Evolutionary conservation across 2,113 vertebrate species (phyloP), one percentile per base, ranked within the genome.

Genomic region (Oceanites oceanicus): DNA sequence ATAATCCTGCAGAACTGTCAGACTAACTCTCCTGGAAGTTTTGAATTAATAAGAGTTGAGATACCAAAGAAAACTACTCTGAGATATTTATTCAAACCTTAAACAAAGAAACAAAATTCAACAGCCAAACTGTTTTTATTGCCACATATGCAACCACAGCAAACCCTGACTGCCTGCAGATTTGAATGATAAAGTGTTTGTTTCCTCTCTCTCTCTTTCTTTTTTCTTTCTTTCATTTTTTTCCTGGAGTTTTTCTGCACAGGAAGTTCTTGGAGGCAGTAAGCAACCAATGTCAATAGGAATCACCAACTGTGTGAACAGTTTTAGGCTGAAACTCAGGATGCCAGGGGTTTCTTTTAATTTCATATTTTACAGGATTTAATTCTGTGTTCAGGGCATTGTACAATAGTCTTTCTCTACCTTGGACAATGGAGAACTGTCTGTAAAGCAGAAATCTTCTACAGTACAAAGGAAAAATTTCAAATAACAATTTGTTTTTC

Each of bases 81-180:
- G 53, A 70, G 25, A 63, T 94, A 61, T 83, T 86, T 95, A 66
- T 79, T 92, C 66, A 83, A 79, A 82, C 9, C 21, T 56, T 78
- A 79, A 92, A 82, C 34, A 88, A 79, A 86, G 52, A 85, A 90
- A 87, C 25, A 84, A 67, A 93, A 50, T 25, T 71, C 42, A 91
- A 74, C 32, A 68, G 40, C 30, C 34, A 50, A 94, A 71, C 27
- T 70, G 40, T 38, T 53, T 30, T n/a, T 91, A 30, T 58, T 94
- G 52, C 56, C 50, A 67, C 38, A n/a, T 38, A 26, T 5, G 15
- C 34, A 83, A 56, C 29, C 42, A 55, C 19, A 62, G 58, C 17
- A 78, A 55, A 81, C 75, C 56, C 47, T 78, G n/a, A 23, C 58
- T 84, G 65, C 45, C 45, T 45, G 42, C 22, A 68, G 40, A 47